Evolutionary conservation across 2,797 vertebrate genomes (phyloP).

Genomic region (Meriones psammophilus): DNA sequence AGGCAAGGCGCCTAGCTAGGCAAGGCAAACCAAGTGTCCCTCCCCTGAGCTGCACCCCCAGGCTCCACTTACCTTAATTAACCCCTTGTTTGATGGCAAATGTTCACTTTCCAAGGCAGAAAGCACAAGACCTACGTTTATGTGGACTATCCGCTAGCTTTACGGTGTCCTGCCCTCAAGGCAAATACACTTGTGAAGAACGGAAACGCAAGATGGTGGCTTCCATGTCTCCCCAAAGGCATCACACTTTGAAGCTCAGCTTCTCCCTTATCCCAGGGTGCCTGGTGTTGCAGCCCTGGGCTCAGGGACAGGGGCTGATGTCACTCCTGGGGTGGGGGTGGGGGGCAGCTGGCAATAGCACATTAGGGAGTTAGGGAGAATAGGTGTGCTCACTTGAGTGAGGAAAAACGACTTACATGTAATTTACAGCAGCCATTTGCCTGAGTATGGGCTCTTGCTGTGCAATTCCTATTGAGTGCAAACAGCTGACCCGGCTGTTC

Average conservation of each 20-base stretch:
- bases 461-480: not conserved
- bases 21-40: not conserved
- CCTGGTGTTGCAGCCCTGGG: not conserved
- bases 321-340: not conserved
- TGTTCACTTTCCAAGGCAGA: constrained; percentile 30
- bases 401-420: not conserved
- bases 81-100: not conserved
- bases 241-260: not conserved
- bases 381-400: not conserved
- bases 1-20: not conserved
- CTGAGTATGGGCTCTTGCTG: not conserved
- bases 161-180: not conserved
- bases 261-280: not conserved
- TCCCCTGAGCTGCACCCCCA: not conserved
- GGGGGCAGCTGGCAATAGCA: not conserved
- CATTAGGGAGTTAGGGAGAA: not conserved
- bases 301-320: not conserved
- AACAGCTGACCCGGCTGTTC: not conserved
- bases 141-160: not conserved
- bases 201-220: not conserved
- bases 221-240: constrained; percentile 3
- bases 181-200: not conserved
- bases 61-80: constrained; percentile 7
- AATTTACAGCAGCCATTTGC: not conserved
- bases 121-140: not conserved